Conservation (phyloP, 2,113 vertebrate species). For the Platysternon megacephalum region DNA sequence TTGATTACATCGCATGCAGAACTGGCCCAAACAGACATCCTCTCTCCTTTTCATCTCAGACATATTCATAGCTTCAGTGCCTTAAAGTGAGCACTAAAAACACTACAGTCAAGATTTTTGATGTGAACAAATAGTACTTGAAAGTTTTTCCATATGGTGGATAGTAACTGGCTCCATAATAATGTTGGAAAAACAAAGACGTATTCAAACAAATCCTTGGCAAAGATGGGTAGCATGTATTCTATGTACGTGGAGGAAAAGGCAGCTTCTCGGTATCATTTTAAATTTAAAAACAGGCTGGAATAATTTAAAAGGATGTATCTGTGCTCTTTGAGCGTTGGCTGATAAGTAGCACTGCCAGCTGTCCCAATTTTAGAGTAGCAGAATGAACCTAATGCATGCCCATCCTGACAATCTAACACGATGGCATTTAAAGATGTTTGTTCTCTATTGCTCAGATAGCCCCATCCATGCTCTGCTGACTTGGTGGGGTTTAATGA, state of each 20-base stretch:
- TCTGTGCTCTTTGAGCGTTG: neutral
- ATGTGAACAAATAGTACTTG: constrained; percentile 22
- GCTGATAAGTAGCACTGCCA: neutral
- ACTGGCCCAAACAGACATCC: neutral
- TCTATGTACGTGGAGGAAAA: neutral
- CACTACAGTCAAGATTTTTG: neutral
- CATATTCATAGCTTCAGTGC: neutral
- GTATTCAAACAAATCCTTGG: neutral
- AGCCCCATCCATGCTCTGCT: neutral
- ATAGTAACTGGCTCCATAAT: neutral
- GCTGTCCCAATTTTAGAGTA: neutral
- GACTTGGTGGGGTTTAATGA: neutral
- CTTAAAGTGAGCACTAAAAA: constrained; percentile 43
- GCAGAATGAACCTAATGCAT: neutral
- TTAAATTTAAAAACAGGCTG: constrained; percentile 2
- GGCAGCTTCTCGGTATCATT: neutral
- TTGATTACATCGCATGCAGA: constrained; percentile 25
- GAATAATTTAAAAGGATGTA: neutral
- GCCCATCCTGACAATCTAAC: neutral
- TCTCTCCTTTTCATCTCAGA: neutral
- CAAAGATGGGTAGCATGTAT: neutral
- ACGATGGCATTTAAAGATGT: neutral
- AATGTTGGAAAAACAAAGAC: constrained; percentile 19
- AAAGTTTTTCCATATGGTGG: constrained; percentile 5
- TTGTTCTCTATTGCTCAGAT: neutral